Base-by-base conservation (phyloP, 2,113 vertebrate genomes). In the Crotophaga sulcirostris region DNA sequence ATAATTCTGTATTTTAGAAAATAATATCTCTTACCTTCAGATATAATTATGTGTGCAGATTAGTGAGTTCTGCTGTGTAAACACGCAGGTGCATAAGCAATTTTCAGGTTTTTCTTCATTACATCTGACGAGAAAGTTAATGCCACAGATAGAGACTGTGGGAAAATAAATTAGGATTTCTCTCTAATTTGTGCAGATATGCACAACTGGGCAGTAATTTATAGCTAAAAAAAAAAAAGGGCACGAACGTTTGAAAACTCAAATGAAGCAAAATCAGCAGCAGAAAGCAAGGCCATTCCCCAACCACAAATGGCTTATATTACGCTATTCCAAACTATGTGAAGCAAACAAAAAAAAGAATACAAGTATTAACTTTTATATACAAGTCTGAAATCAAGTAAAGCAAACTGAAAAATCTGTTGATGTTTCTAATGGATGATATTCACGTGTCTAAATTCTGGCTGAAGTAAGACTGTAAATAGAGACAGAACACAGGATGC, bases 41-140 rank as follows among this genome's bases (percentile, higher is more conserved):
- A 78, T 51, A 91, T 75, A 96, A 88, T 93, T 94, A 90, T 18
- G 69, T 72, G 86, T 88, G 92, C 90, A 95, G 95, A 97, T 96
- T 92, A 96, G 96, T 93, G 92, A 92, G 92, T 94, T 97, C 95
- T 83, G 96, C 93, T 92, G 87, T 81, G 95, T 94, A 94, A 92
- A 96, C 94, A 96, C 8, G 10, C 83, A 96, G 87, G 63, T 96
- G 90, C 91, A 84, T 94, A 95, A 87, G 85, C 78, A 90, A 58
- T 85, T 89, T 91, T 96, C 96, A 85, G 84, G 74, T 96, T 97
- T 89, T 91, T 96, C 89, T 94, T 93, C 93, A 91, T 94, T 96
- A 94, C 86, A 75, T 95, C 62, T 97, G 83, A 62, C 90, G 92
- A 89, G 81, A 69, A 96, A 96, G 63, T 72, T 86, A 97, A 90